Percentiles rank a stretch among this genome's conserved stretches.
Evolutionary conservation across 2,113 vertebrate genomes (phyloP).

Genomic region (Prunella fulvescens): DNA sequence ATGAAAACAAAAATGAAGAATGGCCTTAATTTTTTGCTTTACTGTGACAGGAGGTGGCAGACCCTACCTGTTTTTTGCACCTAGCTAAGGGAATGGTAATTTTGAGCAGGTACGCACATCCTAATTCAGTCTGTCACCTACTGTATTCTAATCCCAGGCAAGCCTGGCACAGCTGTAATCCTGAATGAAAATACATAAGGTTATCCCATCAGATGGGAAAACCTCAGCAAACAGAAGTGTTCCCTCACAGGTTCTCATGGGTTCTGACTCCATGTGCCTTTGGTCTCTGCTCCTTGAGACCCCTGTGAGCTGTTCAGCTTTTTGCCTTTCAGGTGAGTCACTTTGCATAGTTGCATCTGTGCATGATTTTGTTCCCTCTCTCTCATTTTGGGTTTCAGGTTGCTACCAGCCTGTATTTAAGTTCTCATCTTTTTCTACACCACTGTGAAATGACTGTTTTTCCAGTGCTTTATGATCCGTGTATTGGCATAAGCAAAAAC

Average conservation of each 20-base stretch:
- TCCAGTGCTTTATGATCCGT: not conserved
- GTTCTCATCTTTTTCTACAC: not conserved
- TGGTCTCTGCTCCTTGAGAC: not conserved
- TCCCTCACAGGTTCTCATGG: not conserved
- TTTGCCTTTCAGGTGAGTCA: not conserved
- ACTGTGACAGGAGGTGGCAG: not conserved
- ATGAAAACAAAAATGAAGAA: not conserved
- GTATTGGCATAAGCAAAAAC: not conserved
- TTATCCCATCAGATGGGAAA: not conserved
- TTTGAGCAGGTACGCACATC: not conserved
- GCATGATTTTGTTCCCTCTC: not conserved
- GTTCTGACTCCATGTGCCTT: rapidly evolving
- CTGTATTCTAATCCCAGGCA: not conserved
- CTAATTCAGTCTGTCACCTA: not conserved
- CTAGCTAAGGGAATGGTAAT: not conserved
- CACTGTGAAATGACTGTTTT: not conserved
- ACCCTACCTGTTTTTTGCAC: not conserved
- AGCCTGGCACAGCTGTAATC: not conserved
- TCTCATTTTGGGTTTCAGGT: not conserved
- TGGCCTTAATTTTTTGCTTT: not conserved
- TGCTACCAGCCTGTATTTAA: not conserved
- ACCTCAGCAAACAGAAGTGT: not conserved
- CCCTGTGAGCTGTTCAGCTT: not conserved
- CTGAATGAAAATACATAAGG: rapidly evolving
- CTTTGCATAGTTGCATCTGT: not conserved